Conservation (phyloP, 2,113 vertebrate species). For the Corvus cornix region DNA sequence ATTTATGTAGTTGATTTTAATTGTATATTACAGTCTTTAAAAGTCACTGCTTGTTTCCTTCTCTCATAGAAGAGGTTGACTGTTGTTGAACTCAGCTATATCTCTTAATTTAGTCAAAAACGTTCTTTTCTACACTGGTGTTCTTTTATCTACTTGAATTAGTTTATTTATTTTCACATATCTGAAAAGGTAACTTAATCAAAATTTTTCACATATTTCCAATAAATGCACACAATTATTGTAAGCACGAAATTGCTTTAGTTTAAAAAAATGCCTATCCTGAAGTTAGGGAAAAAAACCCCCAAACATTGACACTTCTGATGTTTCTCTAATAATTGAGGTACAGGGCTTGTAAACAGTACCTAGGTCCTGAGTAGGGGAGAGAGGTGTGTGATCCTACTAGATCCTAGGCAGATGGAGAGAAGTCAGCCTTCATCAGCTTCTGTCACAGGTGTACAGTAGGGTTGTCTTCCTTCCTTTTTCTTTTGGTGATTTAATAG, state of each 20-base stretch:
- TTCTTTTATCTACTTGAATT: conserved; percentile 5
- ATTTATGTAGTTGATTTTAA: conserved; percentile 55
- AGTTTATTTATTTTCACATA: not conserved
- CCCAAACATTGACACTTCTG: not conserved
- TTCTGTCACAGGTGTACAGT: not conserved
- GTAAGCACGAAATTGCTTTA: not conserved
- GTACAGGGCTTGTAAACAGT: not conserved
- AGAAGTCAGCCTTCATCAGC: not conserved
- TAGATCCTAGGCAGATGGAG: not conserved
- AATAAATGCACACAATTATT: not conserved
- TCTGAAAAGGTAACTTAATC: not conserved
- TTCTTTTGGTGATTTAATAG: not conserved
- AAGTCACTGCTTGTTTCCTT: conserved; percentile 68
- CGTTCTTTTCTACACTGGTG: not conserved
- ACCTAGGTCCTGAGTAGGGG: not conserved
- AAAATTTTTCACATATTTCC: not conserved
- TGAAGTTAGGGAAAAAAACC: accelerated
- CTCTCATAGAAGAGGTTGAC: conserved; percentile 49
- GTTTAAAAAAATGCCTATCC: not conserved
- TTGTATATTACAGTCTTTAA: conserved; percentile 64
- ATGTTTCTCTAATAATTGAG: not conserved
- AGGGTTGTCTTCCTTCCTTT: not conserved
- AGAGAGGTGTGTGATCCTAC: not conserved
- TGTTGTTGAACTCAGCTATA: conserved; percentile 51
- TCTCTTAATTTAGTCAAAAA: conserved; percentile 45